Conservation (phyloP, 2,113 vertebrate species). For the Chamaetylas fuelleborni region DNA sequence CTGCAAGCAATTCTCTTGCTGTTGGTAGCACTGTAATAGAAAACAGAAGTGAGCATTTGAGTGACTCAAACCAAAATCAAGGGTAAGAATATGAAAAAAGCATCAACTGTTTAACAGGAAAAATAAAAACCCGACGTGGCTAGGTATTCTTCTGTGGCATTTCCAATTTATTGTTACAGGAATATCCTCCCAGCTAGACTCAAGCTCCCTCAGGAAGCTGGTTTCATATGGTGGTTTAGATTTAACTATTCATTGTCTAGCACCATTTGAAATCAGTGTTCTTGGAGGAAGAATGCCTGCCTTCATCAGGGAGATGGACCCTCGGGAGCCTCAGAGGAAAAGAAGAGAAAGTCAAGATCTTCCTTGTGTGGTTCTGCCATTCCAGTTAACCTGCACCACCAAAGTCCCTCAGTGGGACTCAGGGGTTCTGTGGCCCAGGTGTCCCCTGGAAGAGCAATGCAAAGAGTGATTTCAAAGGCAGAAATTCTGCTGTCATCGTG, state of each 20-base stretch:
- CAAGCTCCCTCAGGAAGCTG: conserved; percentile 95
- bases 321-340: neutral
- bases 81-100: conserved; percentile 11
- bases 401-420: neutral
- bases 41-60: neutral
- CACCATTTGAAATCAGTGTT: conserved; percentile 99
- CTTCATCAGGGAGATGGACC: neutral
- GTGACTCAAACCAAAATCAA: neutral
- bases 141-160: conserved; percentile 32
- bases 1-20: conserved; percentile 6
- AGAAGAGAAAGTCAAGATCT: neutral
- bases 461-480: neutral
- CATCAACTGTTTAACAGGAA: neutral
- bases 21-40: neutral
- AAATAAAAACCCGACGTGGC: neutral
- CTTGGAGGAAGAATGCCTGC: conserved; percentile 85
- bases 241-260: conserved; percentile 93
- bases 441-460: neutral
- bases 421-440: neutral
- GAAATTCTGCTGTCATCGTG: neutral
- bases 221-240: conserved; percentile 99
- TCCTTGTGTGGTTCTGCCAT: neutral
- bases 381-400: neutral
- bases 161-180: conserved; percentile 30
- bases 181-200: neutral